These are phyloP conservation scores for Azemiops feae DNA, from an alignment of 2,113 vertebrate species.

Conservation along the genomic window DNA sequence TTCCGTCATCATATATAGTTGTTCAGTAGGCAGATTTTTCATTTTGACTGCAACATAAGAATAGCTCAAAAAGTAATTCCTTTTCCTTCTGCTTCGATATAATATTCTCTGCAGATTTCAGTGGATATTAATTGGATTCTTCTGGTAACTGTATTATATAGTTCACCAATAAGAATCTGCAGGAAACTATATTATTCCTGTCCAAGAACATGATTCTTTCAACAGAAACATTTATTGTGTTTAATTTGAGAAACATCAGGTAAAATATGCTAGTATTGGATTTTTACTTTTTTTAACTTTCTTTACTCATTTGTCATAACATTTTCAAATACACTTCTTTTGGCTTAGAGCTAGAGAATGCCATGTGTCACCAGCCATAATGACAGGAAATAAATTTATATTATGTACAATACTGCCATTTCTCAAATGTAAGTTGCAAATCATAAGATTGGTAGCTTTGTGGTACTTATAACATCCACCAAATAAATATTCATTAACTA, in stretches of 20 bases:
- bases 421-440: constrained; percentile 15
- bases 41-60: constrained; percentile 43
- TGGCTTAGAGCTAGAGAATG: constrained; percentile 4
- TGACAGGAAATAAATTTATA: constrained; percentile 6
- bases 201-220: constrained; percentile 7
- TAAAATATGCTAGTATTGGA: not conserved
- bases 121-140: not conserved
- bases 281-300: not conserved
- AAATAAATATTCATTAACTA: not conserved
- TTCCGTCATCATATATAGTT: constrained; percentile 1
- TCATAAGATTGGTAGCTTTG: not conserved
- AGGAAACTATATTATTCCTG: not conserved
- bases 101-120: constrained; percentile 20
- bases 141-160: constrained; percentile 9
- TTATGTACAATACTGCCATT: constrained; percentile 9
- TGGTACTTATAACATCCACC: not conserved
- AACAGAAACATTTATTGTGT: not conserved
- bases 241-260: constrained; percentile 1
- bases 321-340: not conserved
- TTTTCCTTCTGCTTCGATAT: constrained; percentile 28
- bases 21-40: constrained; percentile 29
- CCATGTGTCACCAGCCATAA: constrained; percentile 21
- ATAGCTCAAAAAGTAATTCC: constrained; percentile 20
- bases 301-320: not conserved
- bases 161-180: constrained; percentile 20